phyloP scores from a whole-genome alignment of 2,888 invertebrate species.

The Coenonympha arcania region DNA sequence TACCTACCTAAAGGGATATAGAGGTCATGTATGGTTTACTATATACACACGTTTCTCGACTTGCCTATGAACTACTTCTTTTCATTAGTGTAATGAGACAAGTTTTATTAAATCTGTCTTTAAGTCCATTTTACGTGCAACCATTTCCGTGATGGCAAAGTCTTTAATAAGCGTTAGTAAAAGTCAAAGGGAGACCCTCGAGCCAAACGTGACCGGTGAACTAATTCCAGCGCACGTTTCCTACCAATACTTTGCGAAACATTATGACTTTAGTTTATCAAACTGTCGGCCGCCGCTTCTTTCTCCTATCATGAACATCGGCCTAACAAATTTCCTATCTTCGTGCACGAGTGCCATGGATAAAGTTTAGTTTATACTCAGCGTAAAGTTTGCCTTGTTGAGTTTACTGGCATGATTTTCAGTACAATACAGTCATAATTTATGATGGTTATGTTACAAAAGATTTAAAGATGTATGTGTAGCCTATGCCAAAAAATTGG shows the following conservation, averaged over 20 bases:
- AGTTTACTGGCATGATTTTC: not conserved
- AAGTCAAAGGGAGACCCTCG: slow-evolving; percentile 47
- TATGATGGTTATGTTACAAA: not conserved
- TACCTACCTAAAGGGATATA: no score
- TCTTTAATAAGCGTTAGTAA: slow-evolving; percentile 57
- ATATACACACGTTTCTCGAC: not conserved
- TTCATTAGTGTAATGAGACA: not conserved
- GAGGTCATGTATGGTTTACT: not conserved
- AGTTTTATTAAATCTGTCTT: not conserved
- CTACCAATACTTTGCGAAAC: slow-evolving; percentile 38
- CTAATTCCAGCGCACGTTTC: slow-evolving; percentile 34
- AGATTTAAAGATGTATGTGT: not conserved
- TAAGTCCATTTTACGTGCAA: slow-evolving; percentile 21
- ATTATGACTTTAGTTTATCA: slow-evolving; percentile 61
- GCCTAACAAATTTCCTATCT: slow-evolving; percentile 57
- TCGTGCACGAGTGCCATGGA: slow-evolving; percentile 25
- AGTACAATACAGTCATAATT: not conserved
- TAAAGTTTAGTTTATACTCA: not conserved
- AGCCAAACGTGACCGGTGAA: slow-evolving; percentile 44
- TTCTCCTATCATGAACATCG: slow-evolving; percentile 40
- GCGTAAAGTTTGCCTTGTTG: not conserved
- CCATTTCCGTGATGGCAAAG: slow-evolving; percentile 47
- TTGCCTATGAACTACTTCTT: not conserved
- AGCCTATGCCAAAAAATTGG: no score
- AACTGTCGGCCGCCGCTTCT: slow-evolving; percentile 47